Conservation (phyloP, 2,113 vertebrate genomes). For the Octodon degus region DNA sequence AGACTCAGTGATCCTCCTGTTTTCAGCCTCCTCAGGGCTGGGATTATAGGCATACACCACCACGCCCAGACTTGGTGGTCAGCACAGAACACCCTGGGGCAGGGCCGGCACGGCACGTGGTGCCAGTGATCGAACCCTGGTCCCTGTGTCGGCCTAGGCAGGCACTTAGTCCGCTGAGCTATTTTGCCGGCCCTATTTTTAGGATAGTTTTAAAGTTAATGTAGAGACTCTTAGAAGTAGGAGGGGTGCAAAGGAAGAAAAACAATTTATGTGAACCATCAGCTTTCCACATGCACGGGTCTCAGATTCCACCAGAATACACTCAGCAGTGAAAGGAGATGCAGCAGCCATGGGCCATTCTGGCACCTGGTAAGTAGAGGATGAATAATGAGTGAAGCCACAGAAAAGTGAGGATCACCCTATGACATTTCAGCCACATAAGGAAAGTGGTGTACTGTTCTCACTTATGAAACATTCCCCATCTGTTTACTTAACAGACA, state of each 20-base stretch:
- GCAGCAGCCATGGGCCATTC: neutral
- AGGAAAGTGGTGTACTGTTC: neutral
- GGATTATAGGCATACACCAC: no score
- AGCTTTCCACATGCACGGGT: neutral
- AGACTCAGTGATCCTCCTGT: no score
- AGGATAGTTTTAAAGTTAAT: neutral
- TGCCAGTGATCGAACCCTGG: no score
- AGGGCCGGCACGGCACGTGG: no score
- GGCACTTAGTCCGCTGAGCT: no score
- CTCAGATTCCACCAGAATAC: neutral
- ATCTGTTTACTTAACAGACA: neutral
- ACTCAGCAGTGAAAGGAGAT: neutral
- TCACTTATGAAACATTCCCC: neutral
- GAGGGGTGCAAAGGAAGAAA: neutral
- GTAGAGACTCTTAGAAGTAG: neutral
- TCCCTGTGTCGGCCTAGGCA: no score
- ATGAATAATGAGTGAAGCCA: neutral
- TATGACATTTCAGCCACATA: neutral
- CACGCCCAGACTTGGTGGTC: no score
- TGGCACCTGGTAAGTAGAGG: neutral
- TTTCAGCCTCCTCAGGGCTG: no score
- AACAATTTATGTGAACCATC: neutral
- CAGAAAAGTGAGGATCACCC: neutral
- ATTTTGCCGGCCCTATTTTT: neutral
- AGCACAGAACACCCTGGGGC: no score